phyloP scores from a whole-genome alignment of 2,797 vertebrate genomes.

The Limnodromus scolopaceus region DNA sequence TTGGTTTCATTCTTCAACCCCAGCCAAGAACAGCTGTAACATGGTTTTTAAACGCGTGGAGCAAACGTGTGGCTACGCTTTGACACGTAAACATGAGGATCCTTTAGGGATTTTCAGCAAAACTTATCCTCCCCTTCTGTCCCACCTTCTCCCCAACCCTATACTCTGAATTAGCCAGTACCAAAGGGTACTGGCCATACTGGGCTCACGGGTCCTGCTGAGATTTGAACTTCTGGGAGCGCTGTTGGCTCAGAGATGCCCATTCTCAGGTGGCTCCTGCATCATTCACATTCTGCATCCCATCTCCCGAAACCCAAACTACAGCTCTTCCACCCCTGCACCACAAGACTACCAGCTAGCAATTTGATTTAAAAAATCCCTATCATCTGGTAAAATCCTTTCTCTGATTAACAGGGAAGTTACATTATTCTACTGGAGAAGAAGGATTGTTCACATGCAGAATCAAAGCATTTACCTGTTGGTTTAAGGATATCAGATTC shows the following conservation, averaged over 20 bases:
- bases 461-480: conserved; percentile 79
- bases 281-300: not conserved
- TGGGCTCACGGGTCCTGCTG: not conserved
- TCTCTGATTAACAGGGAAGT: not conserved
- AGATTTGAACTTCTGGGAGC: not conserved
- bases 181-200: rapidly evolving
- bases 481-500: conserved; percentile 98
- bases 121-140: not conserved
- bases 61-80: not conserved
- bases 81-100: not conserved
- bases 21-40: not conserved
- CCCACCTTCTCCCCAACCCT: not conserved
- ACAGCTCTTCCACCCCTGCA: not conserved
- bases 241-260: not conserved
- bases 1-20: not conserved
- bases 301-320: not conserved
- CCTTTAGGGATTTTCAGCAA: not conserved
- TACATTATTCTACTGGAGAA: not conserved
- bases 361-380: not conserved
- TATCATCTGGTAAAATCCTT: not conserved
- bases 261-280: not conserved
- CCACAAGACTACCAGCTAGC: too few relatives aligned
- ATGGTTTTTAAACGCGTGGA: not conserved
- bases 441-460: not conserved
- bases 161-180: not conserved